These are phyloP conservation scores for Iphiclides podalirius DNA, from an alignment of 2,888 invertebrate species.

Conservation along the genomic window DNA sequence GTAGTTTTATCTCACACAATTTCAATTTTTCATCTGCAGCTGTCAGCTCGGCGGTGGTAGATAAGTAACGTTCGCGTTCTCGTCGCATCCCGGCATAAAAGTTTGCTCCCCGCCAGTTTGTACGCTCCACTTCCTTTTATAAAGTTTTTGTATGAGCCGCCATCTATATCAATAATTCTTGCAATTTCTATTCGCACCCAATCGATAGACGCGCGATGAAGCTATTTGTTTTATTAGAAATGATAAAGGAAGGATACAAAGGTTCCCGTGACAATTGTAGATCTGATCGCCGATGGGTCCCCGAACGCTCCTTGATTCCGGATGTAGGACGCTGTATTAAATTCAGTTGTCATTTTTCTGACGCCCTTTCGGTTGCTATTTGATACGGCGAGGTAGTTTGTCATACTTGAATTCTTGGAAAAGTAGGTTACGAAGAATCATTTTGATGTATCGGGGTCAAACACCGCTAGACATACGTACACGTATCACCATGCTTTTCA, in stretches of 20 bases:
- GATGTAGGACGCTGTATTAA: slow-evolving; percentile 19
- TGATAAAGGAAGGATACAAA: slow-evolving; percentile 18
- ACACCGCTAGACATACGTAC: slow-evolving; percentile 5
- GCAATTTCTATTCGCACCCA: slow-evolving; percentile 45
- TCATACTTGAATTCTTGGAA: slow-evolving; percentile 23
- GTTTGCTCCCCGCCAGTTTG: slow-evolving; percentile 73
- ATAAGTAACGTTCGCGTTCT: slow-evolving; percentile 74
- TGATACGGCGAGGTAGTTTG: slow-evolving; percentile 20
- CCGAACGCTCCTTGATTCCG: slow-evolving; percentile 13
- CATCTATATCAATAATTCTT: slow-evolving; percentile 71
- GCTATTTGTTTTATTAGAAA: slow-evolving; percentile 34
- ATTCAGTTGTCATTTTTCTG: slow-evolving; percentile 24
- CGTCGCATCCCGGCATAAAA: slow-evolving; percentile 67
- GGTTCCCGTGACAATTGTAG: slow-evolving; percentile 21
- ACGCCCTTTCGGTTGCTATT: slow-evolving; percentile 17
- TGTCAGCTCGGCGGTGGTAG: slow-evolving; percentile 73
- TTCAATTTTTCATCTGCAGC: slow-evolving; percentile 80
- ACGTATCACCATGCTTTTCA: neutral
- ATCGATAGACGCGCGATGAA: slow-evolving; percentile 45
- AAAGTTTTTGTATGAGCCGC: slow-evolving; percentile 71
- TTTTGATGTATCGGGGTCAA: slow-evolving; percentile 25
- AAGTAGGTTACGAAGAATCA: slow-evolving; percentile 23
- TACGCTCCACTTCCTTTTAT: slow-evolving; percentile 74
- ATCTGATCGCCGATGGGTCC: slow-evolving; percentile 22
- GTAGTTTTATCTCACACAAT: slow-evolving; percentile 79